A percentile compares a stretch with the other conserved stretches of the same genome.
Conservation (phyloP, 2,797 vertebrate species). For the Tamandua tetradactyla region DNA sequence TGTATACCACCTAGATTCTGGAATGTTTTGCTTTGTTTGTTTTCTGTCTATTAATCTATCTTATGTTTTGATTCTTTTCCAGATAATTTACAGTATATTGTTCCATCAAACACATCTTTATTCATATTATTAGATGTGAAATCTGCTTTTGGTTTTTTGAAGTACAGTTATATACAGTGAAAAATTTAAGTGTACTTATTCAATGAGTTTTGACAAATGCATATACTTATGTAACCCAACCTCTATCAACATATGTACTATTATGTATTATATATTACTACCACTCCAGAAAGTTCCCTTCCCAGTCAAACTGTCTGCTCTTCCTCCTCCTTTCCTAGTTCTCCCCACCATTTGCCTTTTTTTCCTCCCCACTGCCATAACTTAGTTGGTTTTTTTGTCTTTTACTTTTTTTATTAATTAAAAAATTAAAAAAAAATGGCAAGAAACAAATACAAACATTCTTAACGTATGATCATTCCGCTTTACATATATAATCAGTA, state of each 20-base stretch:
- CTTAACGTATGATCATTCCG: too few species aligned
- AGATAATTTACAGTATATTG: conserved; percentile 5
- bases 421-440: too few species aligned
- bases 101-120: background rate
- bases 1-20: background rate
- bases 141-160: background rate
- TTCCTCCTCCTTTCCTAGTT: background rate
- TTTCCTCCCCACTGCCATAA: background rate
- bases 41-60: background rate
- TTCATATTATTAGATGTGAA: background rate
- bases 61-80: conserved; percentile 11
- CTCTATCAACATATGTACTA: background rate
- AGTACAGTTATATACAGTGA: background rate
- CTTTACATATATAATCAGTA: too few species aligned
- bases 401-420: too few species aligned
- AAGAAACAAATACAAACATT: too few species aligned
- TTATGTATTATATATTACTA: background rate
- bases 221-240: background rate
- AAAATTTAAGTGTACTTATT: background rate
- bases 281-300: background rate
- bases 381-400: too few species aligned
- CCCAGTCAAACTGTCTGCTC: too few species aligned
- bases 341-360: background rate
- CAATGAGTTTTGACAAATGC: background rate
- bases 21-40: conserved; percentile 39